These are phyloP conservation scores for Halichoerus grypus DNA, from an alignment of 2,113 vertebrate genomes.

Conservation along the genomic window DNA sequence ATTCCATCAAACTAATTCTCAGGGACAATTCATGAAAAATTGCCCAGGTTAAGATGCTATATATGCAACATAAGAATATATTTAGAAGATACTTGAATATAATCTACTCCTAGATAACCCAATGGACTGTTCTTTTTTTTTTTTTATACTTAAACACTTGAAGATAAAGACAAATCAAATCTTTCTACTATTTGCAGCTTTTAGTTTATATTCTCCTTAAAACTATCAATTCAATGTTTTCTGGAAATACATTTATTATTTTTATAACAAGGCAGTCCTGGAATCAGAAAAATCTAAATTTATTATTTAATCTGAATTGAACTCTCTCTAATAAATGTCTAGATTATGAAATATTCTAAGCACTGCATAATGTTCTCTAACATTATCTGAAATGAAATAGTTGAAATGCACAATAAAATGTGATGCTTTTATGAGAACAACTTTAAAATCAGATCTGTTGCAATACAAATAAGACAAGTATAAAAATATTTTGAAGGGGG, in stretches of 20 bases:
- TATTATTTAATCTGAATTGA: background rate
- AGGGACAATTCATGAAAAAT: background rate
- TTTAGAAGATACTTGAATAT: background rate
- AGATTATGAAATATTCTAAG: background rate
- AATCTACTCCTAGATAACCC: background rate
- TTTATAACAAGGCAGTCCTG: background rate
- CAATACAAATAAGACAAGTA: conserved; percentile 35
- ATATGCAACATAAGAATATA: background rate
- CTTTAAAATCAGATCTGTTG: background rate
- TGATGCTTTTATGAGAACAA: conserved; percentile 21
- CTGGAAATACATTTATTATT: background rate
- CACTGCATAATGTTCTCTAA: background rate
- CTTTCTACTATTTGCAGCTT: background rate
- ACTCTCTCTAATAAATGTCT: background rate
- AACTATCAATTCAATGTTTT: conserved; percentile 8
- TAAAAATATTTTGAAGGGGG: background rate
- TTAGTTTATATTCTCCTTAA: conserved; percentile 2
- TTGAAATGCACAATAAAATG: conserved; percentile 4
- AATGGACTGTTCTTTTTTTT: background rate
- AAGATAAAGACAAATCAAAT: background rate
- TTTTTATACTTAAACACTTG: background rate
- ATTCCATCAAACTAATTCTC: background rate
- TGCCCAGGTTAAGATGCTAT: background rate
- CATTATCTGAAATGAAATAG: background rate
- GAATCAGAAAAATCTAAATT: conserved; percentile 13